phyloP scores from a whole-genome alignment of 2,113 vertebrate species.

The Propithecus coquereli region DNA sequence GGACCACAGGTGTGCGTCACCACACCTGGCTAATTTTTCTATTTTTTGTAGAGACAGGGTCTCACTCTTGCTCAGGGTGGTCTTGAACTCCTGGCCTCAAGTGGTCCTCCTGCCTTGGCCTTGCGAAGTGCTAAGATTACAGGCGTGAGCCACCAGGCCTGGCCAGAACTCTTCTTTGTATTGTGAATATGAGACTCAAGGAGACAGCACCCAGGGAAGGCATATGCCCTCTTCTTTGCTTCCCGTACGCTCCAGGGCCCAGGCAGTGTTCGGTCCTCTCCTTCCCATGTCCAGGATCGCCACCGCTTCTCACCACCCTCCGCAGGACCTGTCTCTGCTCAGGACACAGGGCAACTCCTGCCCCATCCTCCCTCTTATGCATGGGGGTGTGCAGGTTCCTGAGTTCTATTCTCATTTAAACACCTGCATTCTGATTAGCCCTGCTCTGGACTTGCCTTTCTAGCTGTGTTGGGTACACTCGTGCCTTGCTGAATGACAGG shows the following conservation, averaged over 20 bases:
- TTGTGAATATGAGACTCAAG: not conserved
- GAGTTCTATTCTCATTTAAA: not conserved
- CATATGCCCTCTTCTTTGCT: not conserved
- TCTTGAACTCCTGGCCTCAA: too few relatives aligned
- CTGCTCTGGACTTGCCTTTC: not conserved
- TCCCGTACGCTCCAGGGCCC: not conserved
- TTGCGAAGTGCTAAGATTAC: too few relatives aligned
- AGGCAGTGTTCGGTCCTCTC: not conserved
- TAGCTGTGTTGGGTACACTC: not conserved
- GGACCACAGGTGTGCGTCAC: too few relatives aligned
- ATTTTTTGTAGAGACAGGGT: too few relatives aligned
- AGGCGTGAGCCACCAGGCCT: too few relatives aligned
- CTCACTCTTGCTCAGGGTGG: too few relatives aligned
- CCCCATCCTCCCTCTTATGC: not conserved
- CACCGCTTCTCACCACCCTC: not conserved
- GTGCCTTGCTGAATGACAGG: not conserved
- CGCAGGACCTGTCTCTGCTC: not conserved
- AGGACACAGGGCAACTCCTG: not conserved
- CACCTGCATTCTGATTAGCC: not conserved
- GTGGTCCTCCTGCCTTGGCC: too few relatives aligned
- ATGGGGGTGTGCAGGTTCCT: not conserved
- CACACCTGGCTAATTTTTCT: too few relatives aligned
- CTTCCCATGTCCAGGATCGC: not conserved
- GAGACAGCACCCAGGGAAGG: not conserved
- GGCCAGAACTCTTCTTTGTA: not conserved